Conservation (phyloP, 2,888 invertebrate species). For the Pomacea canaliculata region DNA sequence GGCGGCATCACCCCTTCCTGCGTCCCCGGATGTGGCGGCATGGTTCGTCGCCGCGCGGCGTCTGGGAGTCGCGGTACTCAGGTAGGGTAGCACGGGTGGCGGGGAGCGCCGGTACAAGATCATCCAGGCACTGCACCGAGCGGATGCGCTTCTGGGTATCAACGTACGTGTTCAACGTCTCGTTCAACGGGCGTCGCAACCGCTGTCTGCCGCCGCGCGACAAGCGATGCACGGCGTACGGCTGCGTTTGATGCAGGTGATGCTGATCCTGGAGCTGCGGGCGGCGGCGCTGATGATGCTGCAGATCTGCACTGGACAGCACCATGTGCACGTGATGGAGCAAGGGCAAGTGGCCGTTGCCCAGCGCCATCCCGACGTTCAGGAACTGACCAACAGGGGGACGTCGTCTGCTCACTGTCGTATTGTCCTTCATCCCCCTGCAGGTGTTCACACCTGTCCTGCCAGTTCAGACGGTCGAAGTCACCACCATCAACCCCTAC, state of each 20-base stretch:
- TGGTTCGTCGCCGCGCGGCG: no score
- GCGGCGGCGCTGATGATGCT: background rate
- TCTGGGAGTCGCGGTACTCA: slow-evolving; percentile 4
- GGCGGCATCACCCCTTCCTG: background rate
- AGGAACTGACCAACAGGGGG: background rate
- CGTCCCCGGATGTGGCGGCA: no score
- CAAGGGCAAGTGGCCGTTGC: slow-evolving; percentile 3
- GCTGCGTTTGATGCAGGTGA: background rate
- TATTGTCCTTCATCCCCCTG: background rate
- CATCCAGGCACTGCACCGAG: slow-evolving; percentile 24
- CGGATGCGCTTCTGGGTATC: slow-evolving; percentile 44
- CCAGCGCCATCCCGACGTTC: slow-evolving; percentile 1
- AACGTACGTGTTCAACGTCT: slow-evolving; percentile 48
- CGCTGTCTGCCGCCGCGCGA: no score
- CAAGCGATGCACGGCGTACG: background rate
- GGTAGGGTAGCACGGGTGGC: slow-evolving; percentile 13
- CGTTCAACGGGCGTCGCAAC: slow-evolving; percentile 44
- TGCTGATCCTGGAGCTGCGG: background rate
- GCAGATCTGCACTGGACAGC: slow-evolving; percentile 13
- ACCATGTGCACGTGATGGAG: slow-evolving; percentile 18
- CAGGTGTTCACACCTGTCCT: no score
- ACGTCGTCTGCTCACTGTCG: background rate
- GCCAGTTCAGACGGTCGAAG: background rate
- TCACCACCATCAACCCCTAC: slow-evolving; percentile 17
- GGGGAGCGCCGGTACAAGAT: slow-evolving; percentile 20